Base-by-base conservation (phyloP, 2,113 vertebrate genomes). In the Tor tambroides region DNA sequence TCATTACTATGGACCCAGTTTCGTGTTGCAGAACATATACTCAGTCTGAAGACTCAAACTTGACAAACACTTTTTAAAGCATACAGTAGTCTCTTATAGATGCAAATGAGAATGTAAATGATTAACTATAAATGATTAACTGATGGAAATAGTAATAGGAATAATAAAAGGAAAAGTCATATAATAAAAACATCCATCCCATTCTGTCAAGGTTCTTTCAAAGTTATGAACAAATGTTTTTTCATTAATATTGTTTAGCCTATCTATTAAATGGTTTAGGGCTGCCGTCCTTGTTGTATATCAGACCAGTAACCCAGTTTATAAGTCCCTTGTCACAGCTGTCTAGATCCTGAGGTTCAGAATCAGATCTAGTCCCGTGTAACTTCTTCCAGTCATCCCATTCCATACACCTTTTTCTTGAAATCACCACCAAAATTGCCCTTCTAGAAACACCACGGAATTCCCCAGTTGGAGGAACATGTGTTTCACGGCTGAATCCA, bases 361-460 rank as follows among this genome's bases (percentile, higher is more conserved):
- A 2, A 5, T 32, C 32, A 41, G 38, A 7, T 41, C 32, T 32
- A 32, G 72, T 0, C 9, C 0, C 0, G 2, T 4, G 6, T 26
- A 76, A 2, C 21, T 6, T 46, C n/a, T 78, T 78, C 72, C 41
- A 76, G 0, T 76, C 17, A 14, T 6, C 6, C 2, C 11, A 26
- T 4, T 76, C 5, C 41, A 75, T 46, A 14, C 8, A 5, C 10
- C 41, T 43, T 2, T 5, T 6, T 76, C 41, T 76, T 1, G 72
- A 76, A 76, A 76, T 76, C 41, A 46, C 72, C 38, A 76, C 41
- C 72, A 76, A 28, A 49, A 76, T 49, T 9, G 72, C 72, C 19
- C 12, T 43, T 28, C 15, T 75, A 46, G 11, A 43, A 75, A 75
- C 72, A 75, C 26, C 35, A 23, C 2, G 1, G 69, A 72, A 11